Conservation (phyloP, 2,113 vertebrate species). For the Ahaetulla prasina region DNA sequence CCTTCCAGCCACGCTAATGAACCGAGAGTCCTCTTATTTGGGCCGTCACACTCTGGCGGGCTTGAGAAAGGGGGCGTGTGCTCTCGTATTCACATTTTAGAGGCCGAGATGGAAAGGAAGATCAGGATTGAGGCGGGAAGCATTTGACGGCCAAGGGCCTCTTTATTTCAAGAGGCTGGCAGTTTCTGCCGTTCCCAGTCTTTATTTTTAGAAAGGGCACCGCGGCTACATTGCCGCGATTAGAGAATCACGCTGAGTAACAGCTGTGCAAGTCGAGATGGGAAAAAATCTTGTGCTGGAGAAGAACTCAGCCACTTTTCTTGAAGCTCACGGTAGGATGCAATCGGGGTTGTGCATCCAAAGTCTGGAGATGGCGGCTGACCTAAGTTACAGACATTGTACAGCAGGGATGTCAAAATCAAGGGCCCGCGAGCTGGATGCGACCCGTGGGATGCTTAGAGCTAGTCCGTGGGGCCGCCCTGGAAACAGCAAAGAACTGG, state of each 20-base stretch:
- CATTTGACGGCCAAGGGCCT: background rate
- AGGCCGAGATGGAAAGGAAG: background rate
- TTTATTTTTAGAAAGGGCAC: slow-evolving; percentile 24
- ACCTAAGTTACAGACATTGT: background rate
- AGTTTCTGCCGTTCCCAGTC: background rate
- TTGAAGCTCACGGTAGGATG: background rate
- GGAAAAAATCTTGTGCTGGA: background rate
- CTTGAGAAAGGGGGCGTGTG: background rate
- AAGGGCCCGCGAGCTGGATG: no score
- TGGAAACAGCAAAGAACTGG: no score
- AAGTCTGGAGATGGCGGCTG: background rate
- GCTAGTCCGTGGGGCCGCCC: no score
- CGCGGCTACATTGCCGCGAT: background rate
- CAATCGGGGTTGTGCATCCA: background rate
- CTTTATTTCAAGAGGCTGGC: background rate
- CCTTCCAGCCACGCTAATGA: background rate
- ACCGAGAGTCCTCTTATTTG: background rate
- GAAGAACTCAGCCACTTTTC: slow-evolving; percentile 26
- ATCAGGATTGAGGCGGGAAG: background rate
- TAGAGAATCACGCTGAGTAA: slow-evolving; percentile 11
- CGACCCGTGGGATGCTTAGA: no score
- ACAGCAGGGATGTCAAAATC: background rate
- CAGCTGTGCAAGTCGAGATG: slow-evolving; percentile 3
- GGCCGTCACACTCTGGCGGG: background rate
- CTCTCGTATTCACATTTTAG: background rate